Conservation (phyloP, 2,113 vertebrate species). For the Pycnonotus jocosus region DNA sequence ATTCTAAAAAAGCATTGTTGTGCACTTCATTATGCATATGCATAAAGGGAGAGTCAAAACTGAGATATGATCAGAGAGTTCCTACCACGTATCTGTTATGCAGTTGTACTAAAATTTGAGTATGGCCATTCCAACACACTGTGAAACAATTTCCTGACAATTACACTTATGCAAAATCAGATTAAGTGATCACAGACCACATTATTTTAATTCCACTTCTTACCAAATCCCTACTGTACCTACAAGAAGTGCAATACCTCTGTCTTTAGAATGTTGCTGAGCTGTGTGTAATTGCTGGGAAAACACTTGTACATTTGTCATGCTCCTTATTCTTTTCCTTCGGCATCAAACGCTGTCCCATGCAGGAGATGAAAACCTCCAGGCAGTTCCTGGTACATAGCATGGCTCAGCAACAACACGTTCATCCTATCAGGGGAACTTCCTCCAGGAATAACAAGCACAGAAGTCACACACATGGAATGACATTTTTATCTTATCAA, state of each 20-base stretch:
- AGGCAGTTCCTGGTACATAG: not conserved
- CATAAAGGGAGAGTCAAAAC: not conserved
- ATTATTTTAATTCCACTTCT: not conserved
- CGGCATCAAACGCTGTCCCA: not conserved
- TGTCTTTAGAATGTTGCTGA: not conserved
- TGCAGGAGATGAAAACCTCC: not conserved
- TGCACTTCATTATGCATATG: not conserved
- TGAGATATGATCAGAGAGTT: not conserved
- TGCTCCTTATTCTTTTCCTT: not conserved
- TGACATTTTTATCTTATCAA: not conserved
- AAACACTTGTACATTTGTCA: not conserved
- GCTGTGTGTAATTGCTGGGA: not conserved
- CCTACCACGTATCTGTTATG: rapidly evolving
- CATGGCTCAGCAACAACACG: rapidly evolving
- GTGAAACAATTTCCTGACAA: not conserved
- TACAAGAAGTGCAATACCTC: not conserved
- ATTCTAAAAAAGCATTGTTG: not conserved
- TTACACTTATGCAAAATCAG: not conserved
- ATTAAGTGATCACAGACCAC: not conserved
- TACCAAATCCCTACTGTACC: not conserved
- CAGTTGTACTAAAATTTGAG: not conserved
- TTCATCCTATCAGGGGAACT: not conserved
- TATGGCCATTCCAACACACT: not conserved
- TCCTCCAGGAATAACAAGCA: not conserved
- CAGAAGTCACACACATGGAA: not conserved